phyloP scores from a whole-genome alignment of 2,113 vertebrate genomes.

The Laterallus jamaicensis region DNA sequence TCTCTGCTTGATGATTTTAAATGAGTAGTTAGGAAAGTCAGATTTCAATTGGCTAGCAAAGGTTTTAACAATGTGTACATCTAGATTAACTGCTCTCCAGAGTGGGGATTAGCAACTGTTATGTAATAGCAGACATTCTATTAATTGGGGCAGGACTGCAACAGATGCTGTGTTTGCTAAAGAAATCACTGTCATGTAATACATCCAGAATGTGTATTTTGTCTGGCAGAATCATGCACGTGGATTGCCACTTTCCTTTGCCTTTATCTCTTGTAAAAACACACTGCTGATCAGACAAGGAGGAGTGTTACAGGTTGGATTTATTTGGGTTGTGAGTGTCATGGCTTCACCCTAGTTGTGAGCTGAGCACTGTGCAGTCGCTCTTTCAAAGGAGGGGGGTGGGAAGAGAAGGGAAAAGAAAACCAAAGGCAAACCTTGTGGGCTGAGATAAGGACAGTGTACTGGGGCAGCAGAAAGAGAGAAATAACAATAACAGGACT shows the following conservation, averaged over 20 bases:
- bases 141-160: neutral
- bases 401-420: too few relatives aligned
- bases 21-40: neutral
- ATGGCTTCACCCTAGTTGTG: too few relatives aligned
- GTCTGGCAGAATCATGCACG: neutral
- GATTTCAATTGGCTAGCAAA: neutral
- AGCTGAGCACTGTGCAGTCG: too few relatives aligned
- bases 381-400: too few relatives aligned
- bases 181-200: neutral
- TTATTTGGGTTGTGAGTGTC: neutral
- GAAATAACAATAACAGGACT: too few relatives aligned
- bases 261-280: neutral
- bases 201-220: neutral
- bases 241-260: neutral
- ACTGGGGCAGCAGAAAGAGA: too few relatives aligned
- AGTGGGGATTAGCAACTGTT: slow-evolving; percentile 8
- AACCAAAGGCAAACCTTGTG: too few relatives aligned
- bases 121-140: neutral
- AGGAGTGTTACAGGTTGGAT: neutral
- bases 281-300: neutral
- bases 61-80: neutral
- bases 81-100: neutral
- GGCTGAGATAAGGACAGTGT: too few relatives aligned
- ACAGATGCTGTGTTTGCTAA: slow-evolving; percentile 20
- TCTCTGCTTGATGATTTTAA: neutral